Conservation (phyloP, 2,888 invertebrate species). For the Sphecodes monilicornis region DNA sequence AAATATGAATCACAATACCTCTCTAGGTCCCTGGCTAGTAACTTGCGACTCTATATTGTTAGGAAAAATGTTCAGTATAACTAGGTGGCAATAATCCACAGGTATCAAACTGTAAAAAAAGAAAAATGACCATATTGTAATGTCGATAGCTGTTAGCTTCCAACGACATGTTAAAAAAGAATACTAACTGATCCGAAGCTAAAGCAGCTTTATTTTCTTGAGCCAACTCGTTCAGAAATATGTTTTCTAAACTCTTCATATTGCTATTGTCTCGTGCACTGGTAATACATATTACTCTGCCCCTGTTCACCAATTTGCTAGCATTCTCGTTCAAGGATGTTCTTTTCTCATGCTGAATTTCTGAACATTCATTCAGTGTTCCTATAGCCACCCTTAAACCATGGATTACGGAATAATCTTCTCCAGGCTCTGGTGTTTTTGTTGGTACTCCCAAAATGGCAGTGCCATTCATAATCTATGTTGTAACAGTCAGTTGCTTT, state of each 20-base stretch:
- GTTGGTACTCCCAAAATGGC: slow-evolving; percentile 93
- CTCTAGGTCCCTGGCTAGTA: slow-evolving; percentile 89
- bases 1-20: slow-evolving; percentile 79
- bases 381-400: slow-evolving; percentile 95
- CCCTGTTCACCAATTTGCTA: slow-evolving; percentile 86
- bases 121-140: slow-evolving; percentile 41
- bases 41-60: slow-evolving; percentile 92
- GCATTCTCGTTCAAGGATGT: slow-evolving; percentile 85
- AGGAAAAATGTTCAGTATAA: slow-evolving; percentile 95
- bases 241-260: slow-evolving; percentile 94
- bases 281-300: slow-evolving; percentile 96
- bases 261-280: slow-evolving; percentile 95
- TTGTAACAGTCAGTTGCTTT: slow-evolving; percentile 13
- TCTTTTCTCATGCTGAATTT: slow-evolving; percentile 88
- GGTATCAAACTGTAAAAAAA: slow-evolving; percentile 87
- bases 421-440: slow-evolving; percentile 86
- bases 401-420: slow-evolving; percentile 91
- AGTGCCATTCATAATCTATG: slow-evolving; percentile 92
- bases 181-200: slow-evolving; percentile 87
- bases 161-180: not conserved
- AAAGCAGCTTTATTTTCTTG: slow-evolving; percentile 92
- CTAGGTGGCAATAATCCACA: slow-evolving; percentile 95
- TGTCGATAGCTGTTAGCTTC: not conserved
- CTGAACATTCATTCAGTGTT: slow-evolving; percentile 92
- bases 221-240: slow-evolving; percentile 92